phyloP scores from a whole-genome alignment of 2,797 vertebrate genomes.

The Myotis findleyi region DNA sequence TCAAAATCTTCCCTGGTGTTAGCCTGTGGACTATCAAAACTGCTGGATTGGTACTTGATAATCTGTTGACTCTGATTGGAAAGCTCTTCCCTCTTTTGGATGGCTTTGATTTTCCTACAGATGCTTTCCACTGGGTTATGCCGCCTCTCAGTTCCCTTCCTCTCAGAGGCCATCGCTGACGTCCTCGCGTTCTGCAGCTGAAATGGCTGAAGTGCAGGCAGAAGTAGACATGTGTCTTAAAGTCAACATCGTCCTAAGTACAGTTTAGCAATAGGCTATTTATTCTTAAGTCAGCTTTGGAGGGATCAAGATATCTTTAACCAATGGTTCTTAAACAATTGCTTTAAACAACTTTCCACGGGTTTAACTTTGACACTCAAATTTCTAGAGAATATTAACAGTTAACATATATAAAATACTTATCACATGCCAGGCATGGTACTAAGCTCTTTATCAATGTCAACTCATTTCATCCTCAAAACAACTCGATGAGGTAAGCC shows the following conservation, averaged over 20 bases:
- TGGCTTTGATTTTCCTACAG: conserved; percentile 94
- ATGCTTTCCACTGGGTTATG: conserved; percentile 96
- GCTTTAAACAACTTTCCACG: neutral
- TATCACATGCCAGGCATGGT: neutral
- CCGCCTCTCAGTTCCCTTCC: conserved; percentile 79
- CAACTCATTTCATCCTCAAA: neutral
- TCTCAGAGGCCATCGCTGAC: conserved; percentile 64
- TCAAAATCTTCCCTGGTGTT: conserved; percentile 90
- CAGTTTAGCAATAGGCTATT: neutral
- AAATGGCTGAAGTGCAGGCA: neutral
- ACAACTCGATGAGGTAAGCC: neutral
- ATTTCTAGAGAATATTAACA: neutral
- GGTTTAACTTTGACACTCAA: neutral
- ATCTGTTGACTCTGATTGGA: conserved; percentile 91
- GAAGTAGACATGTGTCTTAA: neutral
- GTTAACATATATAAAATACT: neutral
- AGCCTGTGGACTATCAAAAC: conserved; percentile 90
- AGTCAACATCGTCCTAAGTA: neutral
- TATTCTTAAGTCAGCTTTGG: neutral
- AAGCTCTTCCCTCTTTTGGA: conserved; percentile 90
- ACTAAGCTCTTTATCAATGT: neutral
- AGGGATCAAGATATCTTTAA: neutral
- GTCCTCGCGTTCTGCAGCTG: neutral
- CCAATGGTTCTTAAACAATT: neutral
- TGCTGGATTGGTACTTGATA: conserved; percentile 90